A percentile compares a stretch with the other conserved stretches of the same genome.
Evolutionary conservation across 2,888 invertebrate species (phyloP).

Genomic region (Acanthopleura granulata): DNA sequence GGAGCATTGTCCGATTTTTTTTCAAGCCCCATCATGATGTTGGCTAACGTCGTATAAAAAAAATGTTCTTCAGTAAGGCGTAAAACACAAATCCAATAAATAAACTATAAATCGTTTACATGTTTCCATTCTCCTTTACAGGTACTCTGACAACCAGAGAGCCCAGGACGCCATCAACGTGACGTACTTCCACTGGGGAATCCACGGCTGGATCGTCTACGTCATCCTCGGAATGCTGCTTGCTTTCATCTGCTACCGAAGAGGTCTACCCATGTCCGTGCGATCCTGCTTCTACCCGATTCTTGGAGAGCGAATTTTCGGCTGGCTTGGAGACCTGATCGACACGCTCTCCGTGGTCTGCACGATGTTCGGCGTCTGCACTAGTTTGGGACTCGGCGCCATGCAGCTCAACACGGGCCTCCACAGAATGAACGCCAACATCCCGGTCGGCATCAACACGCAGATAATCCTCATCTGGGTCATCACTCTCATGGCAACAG

Average conservation of each 20-base stretch:
- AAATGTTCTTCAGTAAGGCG: no score
- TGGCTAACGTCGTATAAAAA: no score
- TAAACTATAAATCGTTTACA: no score
- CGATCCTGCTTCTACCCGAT: constrained; percentile 29
- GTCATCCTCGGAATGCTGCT: constrained; percentile 27
- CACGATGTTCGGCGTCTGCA: constrained; percentile 31
- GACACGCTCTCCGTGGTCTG: constrained; percentile 24
- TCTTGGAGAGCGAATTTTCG: constrained; percentile 26
- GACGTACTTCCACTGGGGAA: constrained; percentile 31
- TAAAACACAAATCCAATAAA: no score
- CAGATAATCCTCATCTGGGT: constrained; percentile 24
- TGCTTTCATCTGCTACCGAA: constrained; percentile 29
- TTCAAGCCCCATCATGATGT: no score
- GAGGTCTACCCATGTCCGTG: constrained; percentile 28
- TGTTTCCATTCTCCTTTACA: not conserved
- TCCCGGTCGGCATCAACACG: not conserved
- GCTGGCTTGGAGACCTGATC: constrained; percentile 26
- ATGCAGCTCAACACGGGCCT: constrained; percentile 26
- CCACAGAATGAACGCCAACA: constrained; percentile 20
- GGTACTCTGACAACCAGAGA: constrained; percentile 8
- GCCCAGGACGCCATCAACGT: constrained; percentile 25
- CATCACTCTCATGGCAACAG: constrained; percentile 29
- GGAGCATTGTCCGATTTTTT: no score
- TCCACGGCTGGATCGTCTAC: constrained; percentile 30
- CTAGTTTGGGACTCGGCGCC: constrained; percentile 27